Conservation (phyloP, 2,113 vertebrate species). For the Mustela nigripes region DNA sequence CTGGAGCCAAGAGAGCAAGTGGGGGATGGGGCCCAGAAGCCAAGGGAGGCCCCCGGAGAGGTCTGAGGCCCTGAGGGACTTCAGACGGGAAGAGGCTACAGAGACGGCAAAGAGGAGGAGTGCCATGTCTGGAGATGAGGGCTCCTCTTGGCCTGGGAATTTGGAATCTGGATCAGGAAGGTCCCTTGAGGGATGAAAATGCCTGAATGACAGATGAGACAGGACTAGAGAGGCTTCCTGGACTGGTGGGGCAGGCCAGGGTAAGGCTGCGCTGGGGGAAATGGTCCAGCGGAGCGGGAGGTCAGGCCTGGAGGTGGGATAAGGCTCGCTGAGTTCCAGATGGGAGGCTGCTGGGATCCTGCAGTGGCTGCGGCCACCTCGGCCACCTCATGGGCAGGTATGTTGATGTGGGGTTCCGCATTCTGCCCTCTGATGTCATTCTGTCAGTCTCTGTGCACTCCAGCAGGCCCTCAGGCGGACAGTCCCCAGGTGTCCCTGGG, state of each 20-base stretch:
- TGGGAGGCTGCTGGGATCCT: not conserved
- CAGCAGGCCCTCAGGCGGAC: not conserved
- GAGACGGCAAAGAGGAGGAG: not conserved
- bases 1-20: not conserved
- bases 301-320: not conserved
- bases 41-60: accelerated
- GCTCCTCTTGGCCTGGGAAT: not conserved
- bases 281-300: not conserved
- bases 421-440: not conserved
- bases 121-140: not conserved
- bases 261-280: not conserved
- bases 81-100: not conserved
- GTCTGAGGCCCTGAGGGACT: not conserved
- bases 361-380: not conserved
- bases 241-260: no score
- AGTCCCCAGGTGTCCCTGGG: not conserved
- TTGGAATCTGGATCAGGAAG: not conserved
- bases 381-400: not conserved
- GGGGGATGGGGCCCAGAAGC: not conserved
- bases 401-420: not conserved
- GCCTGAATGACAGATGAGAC: not conserved
- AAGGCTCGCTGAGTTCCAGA: not conserved
- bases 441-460: not conserved
- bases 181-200: not conserved
- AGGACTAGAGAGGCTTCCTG: not conserved